These are phyloP conservation scores for Tachina lurida DNA, from an alignment of 2,888 invertebrate species.

Conservation along the genomic window DNA sequence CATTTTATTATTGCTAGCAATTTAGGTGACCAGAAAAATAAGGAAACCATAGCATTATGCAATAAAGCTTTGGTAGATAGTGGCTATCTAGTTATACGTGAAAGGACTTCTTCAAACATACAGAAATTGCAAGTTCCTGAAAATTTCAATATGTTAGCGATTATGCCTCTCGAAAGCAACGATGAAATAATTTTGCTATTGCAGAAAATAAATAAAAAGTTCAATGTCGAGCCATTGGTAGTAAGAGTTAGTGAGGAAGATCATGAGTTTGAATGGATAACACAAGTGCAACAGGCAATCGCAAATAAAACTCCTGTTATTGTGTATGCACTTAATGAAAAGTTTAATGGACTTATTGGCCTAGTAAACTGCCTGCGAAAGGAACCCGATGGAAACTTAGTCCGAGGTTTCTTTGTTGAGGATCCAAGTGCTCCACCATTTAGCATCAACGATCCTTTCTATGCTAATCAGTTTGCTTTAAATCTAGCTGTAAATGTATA, in stretches of 20 bases:
- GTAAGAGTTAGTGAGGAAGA: conserved; percentile 78
- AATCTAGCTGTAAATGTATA: conserved; percentile 92
- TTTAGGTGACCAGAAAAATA: conserved; percentile 73
- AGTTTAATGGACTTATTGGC: conserved; percentile 92
- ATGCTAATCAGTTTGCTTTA: conserved; percentile 86
- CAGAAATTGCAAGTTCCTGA: conserved; percentile 74
- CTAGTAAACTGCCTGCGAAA: conserved; percentile 92
- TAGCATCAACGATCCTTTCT: conserved; percentile 86
- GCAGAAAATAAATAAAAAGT: conserved; percentile 74
- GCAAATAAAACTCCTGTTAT: conserved; percentile 83
- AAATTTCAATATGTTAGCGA: conserved; percentile 76
- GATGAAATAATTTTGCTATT: conserved; percentile 80
- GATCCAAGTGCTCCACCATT: conserved; percentile 87
- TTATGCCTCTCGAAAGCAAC: conserved; percentile 76
- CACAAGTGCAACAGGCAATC: conserved; percentile 76
- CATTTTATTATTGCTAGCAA: conserved; percentile 78
- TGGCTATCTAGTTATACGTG: conserved; percentile 86
- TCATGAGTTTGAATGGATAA: conserved; percentile 78
- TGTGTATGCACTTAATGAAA: conserved; percentile 87
- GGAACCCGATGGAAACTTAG: conserved; percentile 89
- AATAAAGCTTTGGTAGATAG: conserved; percentile 84
- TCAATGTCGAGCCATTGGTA: conserved; percentile 72
- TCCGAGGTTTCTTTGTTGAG: conserved; percentile 86
- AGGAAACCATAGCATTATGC: conserved; percentile 82
- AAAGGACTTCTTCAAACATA: conserved; percentile 84